phyloP scores from a whole-genome alignment of 2,797 vertebrate genomes.

The Tinamus major region DNA sequence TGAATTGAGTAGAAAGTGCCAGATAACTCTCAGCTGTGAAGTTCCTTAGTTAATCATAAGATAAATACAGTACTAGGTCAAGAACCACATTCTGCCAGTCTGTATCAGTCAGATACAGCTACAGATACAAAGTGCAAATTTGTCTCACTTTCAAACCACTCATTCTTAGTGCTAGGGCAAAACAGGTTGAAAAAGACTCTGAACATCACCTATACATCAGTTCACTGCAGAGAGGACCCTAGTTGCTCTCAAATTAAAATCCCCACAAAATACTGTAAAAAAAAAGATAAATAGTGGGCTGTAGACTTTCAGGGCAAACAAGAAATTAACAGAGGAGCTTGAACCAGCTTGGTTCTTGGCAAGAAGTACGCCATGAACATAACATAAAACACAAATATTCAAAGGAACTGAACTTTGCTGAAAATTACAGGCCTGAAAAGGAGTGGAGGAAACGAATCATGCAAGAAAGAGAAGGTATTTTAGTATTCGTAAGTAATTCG shows the following conservation, averaged over 20 bases:
- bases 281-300: neutral
- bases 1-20: neutral
- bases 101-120: neutral
- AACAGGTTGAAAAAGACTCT: neutral
- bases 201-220: fast-evolving
- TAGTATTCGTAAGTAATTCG: neutral
- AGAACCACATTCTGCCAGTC: neutral
- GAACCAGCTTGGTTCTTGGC: neutral
- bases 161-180: neutral
- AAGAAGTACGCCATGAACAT: neutral
- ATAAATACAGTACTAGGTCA: neutral
- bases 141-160: neutral
- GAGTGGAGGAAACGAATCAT: neutral
- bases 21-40: neutral
- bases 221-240: neutral
- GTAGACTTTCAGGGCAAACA: neutral
- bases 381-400: neutral
- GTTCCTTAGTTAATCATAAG: neutral
- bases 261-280: neutral
- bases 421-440: neutral
- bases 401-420: neutral
- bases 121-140: neutral
- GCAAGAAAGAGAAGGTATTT: neutral
- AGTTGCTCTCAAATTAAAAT: neutral
- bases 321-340: neutral